These are phyloP conservation scores for Asobara japonica DNA, from an alignment of 1,140 invertebrate genomes.

Conservation along the genomic window DNA sequence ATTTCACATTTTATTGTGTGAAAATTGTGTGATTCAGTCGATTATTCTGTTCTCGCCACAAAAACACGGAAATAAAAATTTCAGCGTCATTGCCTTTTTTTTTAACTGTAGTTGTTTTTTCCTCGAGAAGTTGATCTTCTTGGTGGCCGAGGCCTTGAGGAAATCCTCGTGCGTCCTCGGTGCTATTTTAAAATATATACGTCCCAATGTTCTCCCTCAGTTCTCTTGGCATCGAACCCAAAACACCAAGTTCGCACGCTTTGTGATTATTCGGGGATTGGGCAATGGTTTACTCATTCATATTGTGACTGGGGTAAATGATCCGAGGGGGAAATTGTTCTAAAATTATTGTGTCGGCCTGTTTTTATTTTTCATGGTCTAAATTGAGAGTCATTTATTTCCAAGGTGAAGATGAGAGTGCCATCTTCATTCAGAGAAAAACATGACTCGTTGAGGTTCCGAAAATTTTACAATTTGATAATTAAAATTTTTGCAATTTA, in stretches of 20 bases:
- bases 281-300: background rate
- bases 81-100: background rate
- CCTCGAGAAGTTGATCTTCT: background rate
- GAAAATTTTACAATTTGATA: no score
- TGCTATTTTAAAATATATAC: background rate
- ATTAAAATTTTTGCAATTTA: no score
- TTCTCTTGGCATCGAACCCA: background rate
- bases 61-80: background rate
- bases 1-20: no score
- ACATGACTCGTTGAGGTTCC: no score
- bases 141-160: background rate
- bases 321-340: no score
- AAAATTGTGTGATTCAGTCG: no score
- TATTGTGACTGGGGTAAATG: background rate
- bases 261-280: slow-evolving; percentile 1
- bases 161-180: slow-evolving; percentile 2
- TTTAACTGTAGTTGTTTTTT: background rate
- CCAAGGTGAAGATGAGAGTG: no score
- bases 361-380: no score
- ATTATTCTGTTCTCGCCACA: no score
- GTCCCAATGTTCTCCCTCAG: background rate
- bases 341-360: no score
- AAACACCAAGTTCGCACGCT: background rate
- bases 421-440: no score
- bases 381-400: no score